Conservation (phyloP, 1,140 invertebrate species). For the Antheraea pernyi region DNA sequence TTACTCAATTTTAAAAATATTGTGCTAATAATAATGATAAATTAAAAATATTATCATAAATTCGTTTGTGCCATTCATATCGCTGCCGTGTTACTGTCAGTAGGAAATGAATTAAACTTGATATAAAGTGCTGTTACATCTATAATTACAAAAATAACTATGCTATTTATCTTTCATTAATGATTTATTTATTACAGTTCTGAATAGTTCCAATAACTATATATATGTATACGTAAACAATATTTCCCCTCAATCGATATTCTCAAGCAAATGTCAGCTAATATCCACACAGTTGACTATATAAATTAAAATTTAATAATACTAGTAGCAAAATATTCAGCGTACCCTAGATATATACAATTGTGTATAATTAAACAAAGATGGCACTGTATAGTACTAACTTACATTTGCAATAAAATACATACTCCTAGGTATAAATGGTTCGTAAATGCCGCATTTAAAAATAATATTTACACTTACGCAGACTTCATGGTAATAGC, state of each 20-base stretch:
- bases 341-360: slow-evolving; percentile 6
- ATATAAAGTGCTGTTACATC: background rate
- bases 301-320: background rate
- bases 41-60: background rate
- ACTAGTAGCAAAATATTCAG: slow-evolving; percentile 9
- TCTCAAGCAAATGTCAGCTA: background rate
- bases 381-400: slow-evolving; percentile 18
- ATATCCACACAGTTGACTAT: background rate
- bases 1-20: background rate
- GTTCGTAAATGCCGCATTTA: slow-evolving; percentile 49
- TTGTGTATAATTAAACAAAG: slow-evolving; percentile 1
- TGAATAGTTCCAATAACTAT: background rate
- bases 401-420: slow-evolving; percentile 33
- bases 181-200: background rate
- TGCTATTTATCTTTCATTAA: background rate
- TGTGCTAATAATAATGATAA: background rate
- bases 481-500: slow-evolving; percentile 60
- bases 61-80: background rate
- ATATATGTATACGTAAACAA: no score
- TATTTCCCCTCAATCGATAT: no score
- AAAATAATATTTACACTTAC: slow-evolving; percentile 63
- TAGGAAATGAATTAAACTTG: background rate
- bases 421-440: slow-evolving; percentile 32
- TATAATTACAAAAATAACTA: slow-evolving; percentile 1
- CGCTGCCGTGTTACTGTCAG: background rate